Evolutionary conservation across 2,888 invertebrate species (phyloP).

Genomic region (Doris montereyensis): DNA sequence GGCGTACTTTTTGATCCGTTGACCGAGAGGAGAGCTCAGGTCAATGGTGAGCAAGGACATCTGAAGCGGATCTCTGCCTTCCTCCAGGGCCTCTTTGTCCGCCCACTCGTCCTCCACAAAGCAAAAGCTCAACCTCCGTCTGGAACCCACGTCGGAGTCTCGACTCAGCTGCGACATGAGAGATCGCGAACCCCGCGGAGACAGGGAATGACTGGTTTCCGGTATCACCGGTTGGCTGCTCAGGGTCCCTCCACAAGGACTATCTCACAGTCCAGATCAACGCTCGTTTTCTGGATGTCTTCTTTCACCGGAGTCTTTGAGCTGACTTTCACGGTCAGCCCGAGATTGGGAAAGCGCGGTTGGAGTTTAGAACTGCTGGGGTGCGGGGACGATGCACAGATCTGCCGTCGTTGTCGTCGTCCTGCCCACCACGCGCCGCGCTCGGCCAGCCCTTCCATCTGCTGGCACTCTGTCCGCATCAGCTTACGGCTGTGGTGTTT

Average conservation of each 20-base stretch:
- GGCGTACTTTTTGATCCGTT: slow-evolving; percentile 56
- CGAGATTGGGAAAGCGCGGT: not conserved
- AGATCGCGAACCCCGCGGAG: slow-evolving; percentile 51
- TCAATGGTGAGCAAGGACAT: slow-evolving; percentile 49
- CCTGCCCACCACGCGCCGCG: slow-evolving; percentile 36
- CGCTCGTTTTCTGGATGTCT: slow-evolving; percentile 43
- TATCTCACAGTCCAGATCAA: slow-evolving; percentile 53
- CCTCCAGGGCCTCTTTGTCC: slow-evolving; percentile 42
- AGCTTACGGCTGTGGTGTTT: slow-evolving; percentile 21
- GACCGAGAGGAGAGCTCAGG: slow-evolving; percentile 54
- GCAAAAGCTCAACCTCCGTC: slow-evolving; percentile 49
- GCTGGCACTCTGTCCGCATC: slow-evolving; percentile 34
- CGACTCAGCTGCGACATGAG: slow-evolving; percentile 59
- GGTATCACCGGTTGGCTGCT: slow-evolving; percentile 39
- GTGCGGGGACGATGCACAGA: not conserved
- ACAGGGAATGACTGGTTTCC: slow-evolving; percentile 9
- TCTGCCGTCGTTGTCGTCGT: not conserved
- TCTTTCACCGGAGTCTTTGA: slow-evolving; percentile 36
- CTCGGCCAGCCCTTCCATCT: slow-evolving; percentile 31
- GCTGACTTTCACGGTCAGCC: not conserved
- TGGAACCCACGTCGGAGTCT: slow-evolving; percentile 41
- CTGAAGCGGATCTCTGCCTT: slow-evolving; percentile 38
- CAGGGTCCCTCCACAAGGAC: slow-evolving; percentile 49
- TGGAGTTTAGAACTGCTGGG: not conserved
- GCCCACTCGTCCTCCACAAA: slow-evolving; percentile 42